These are phyloP conservation scores for Drosophila mojavensis DNA, from an alignment of 1,140 invertebrate species.

Conservation along the genomic window DNA sequence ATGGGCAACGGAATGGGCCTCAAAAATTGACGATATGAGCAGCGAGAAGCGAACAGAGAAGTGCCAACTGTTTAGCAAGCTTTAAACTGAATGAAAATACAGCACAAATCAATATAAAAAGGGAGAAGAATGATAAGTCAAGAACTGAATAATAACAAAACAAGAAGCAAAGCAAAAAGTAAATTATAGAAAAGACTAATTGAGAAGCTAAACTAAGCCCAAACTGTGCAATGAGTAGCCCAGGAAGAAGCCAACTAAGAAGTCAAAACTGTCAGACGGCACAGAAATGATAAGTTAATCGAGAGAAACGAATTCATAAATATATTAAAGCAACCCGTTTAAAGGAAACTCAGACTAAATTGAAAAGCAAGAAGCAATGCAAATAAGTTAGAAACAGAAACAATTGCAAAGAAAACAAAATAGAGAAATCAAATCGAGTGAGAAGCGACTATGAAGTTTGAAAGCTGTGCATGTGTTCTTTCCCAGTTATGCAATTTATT, in stretches of 20 bases:
- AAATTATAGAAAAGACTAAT: not conserved
- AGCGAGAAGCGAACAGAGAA: not conserved
- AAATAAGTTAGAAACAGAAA: not conserved
- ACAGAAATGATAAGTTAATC: too few species aligned
- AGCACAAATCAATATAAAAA: too few species aligned
- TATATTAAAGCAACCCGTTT: too few species aligned
- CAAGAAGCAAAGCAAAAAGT: not conserved
- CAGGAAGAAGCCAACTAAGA: too few species aligned
- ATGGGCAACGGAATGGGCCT: constrained; percentile 22
- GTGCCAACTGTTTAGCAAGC: not conserved
- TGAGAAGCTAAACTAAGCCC: not conserved
- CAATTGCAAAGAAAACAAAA: not conserved
- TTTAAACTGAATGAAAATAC: too few species aligned
- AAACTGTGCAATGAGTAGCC: too few species aligned
- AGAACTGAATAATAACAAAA: too few species aligned
- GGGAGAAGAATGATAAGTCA: too few species aligned
- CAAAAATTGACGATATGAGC: constrained; percentile 5
- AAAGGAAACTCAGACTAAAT: too few species aligned
- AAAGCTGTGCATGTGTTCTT: constrained; percentile 2
- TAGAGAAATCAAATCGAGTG: not conserved
- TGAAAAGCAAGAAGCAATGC: not conserved
- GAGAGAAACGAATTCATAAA: too few species aligned
- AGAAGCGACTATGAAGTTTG: not conserved
- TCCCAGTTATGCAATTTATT: constrained; percentile 15
- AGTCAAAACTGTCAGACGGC: too few species aligned